Evolutionary conservation across 1,140 invertebrate genomes (phyloP), one percentile per base, ranked within the genome.

Genomic region (Oedothorax gibbosus): DNA sequence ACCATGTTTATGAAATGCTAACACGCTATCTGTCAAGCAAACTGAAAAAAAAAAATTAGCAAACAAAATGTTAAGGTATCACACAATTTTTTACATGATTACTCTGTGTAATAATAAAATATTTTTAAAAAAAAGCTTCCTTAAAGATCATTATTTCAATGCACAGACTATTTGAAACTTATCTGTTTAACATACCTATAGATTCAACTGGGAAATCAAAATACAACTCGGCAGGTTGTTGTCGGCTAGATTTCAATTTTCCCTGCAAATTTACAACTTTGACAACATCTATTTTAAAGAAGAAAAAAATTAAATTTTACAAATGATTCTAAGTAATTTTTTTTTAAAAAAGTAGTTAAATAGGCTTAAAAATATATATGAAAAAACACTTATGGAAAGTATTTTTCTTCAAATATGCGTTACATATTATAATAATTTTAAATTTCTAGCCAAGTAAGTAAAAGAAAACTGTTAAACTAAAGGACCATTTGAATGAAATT

Each of bases 131-230:
- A 3, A 4, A 68, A 68, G 21, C 66, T 4, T 68, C n/a, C n/a
- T 68, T 68, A 20, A 20, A 12, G 12, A 68, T 12, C 12, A 68
- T 68, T 68, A 15, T 12, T n/a, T 68, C 15, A 35, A 35, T 35
- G n/a, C n/a, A n/a, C n/a, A n/a, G n/a, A n/a, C 35, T 35, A 35
- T 35, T 35, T 35, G 35, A 35, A 35, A 35, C 5, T 35, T 15
- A 49, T 60, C 21, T 8, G 15, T 51, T 71, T 20, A 57, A 92
- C 93, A 93, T 92, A 98, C 97, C 94, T 90, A 98, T 94, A 88
- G 96, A 97, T 90, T 98, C 95, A 87, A 99, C 95, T 89, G 94
- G 93, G 91, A 98, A 99, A 91, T 98, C 95, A 92, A 99, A 99
- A 88, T 95, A 93, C 83, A 98, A 92, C 90, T 97, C 94, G 18